Percentiles rank a stretch among this genome's conserved stretches.
Conservation (phyloP, 2,888 invertebrate genomes). For the Amphimallon solstitiale region DNA sequence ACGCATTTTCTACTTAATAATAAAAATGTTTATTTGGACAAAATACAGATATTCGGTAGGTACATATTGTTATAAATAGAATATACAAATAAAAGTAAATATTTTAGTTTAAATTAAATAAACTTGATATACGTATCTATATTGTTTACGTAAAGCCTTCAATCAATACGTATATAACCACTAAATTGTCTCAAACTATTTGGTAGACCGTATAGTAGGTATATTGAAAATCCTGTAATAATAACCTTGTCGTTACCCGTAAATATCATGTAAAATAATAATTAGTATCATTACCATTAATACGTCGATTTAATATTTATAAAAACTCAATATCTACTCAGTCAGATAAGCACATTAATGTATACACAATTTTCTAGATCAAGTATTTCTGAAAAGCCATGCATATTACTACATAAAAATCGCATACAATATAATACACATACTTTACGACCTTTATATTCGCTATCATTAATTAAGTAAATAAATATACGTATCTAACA, state of each 20-base stretch:
- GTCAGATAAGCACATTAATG: not conserved
- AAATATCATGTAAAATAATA: slow-evolving; percentile 38
- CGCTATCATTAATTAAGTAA: slow-evolving; percentile 1
- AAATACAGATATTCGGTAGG: no score
- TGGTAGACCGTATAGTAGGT: slow-evolving; percentile 76
- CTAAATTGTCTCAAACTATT: slow-evolving; percentile 59
- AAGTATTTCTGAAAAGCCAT: slow-evolving; percentile 2
- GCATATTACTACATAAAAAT: slow-evolving; percentile 10
- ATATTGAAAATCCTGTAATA: slow-evolving; percentile 75
- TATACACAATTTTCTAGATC: not conserved
- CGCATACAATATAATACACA: not conserved
- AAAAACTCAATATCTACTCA: slow-evolving; percentile 12
- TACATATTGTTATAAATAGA: no score
- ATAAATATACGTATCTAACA: slow-evolving; percentile 1
- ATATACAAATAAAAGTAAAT: slow-evolving; percentile 4
- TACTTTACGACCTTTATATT: slow-evolving; percentile 1
- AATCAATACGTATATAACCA: slow-evolving; percentile 60
- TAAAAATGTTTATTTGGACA: no score
- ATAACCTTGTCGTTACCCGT: slow-evolving; percentile 43
- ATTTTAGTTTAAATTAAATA: slow-evolving; percentile 1
- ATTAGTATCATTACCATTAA: not conserved
- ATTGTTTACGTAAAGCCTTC: slow-evolving; percentile 33
- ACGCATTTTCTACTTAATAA: no score
- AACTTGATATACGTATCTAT: not conserved
- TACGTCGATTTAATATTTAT: slow-evolving; percentile 3